A percentile compares a stretch with the other conserved stretches of the same genome.
Evolutionary conservation across 2,888 invertebrate species (phyloP).

Genomic region (Nomada ruficornis): DNA sequence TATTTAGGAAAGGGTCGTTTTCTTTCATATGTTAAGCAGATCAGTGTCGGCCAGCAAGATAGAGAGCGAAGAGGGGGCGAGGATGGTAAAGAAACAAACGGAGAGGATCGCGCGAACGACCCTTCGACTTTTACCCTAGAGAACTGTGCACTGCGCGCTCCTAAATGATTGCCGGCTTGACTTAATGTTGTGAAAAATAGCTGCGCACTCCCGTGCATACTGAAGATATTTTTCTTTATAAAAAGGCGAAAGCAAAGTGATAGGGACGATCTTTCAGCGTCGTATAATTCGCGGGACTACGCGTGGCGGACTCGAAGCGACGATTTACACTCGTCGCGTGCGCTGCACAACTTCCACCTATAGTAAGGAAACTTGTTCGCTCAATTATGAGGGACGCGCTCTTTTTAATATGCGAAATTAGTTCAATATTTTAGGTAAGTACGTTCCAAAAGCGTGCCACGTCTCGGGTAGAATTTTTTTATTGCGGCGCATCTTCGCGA

Average conservation of each 20-base stretch:
- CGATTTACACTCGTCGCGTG: slow-evolving; percentile 17
- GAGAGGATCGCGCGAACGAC: slow-evolving; percentile 24
- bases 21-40: slow-evolving; percentile 83
- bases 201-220: slow-evolving; percentile 26
- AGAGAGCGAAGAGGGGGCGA: slow-evolving; percentile 31
- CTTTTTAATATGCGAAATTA: neutral
- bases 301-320: neutral
- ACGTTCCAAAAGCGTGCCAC: neutral
- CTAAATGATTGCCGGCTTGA: slow-evolving; percentile 62
- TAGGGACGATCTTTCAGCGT: slow-evolving; percentile 46
- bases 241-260: slow-evolving; percentile 22
- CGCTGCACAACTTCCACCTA: neutral
- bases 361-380: too few relatives aligned
- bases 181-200: slow-evolving; percentile 64
- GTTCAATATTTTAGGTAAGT: slow-evolving; percentile 4
- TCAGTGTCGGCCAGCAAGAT: slow-evolving; percentile 76
- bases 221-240: slow-evolving; percentile 56
- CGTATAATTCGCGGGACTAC: slow-evolving; percentile 38
- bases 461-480: slow-evolving; percentile 5
- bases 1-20: slow-evolving; percentile 80
- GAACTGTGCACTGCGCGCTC: slow-evolving; percentile 36
- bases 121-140: slow-evolving; percentile 40
- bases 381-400: neutral
- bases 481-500: neutral
- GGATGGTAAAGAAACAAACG: slow-evolving; percentile 10